Conservation (phyloP, 2,113 vertebrate species). For the Daubentonia madagascariensis region DNA sequence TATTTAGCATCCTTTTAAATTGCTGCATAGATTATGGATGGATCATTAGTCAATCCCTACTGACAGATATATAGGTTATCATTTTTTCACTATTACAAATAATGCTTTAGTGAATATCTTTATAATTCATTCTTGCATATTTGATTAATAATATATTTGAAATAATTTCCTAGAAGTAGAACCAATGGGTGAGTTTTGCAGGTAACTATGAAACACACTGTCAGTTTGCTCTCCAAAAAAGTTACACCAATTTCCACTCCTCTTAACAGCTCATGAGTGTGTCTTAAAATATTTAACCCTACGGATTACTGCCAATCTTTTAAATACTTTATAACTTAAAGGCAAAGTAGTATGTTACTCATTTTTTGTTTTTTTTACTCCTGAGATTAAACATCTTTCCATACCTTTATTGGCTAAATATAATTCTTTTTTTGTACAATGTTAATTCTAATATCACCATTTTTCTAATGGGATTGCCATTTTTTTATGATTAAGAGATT, state of each 20-base stretch:
- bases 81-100: not conserved
- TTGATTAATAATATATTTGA: not conserved
- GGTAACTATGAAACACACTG: not conserved
- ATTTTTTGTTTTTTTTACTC: not conserved
- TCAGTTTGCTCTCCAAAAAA: not conserved
- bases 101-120: not conserved
- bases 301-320: not conserved
- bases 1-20: not conserved
- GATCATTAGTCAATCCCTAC: not conserved
- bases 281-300: not conserved
- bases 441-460: constrained; percentile 19
- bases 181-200: not conserved
- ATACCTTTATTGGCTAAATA: not conserved
- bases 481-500: not conserved
- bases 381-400: constrained; percentile 11
- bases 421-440: not conserved
- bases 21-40: not conserved
- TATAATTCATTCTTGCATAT: not conserved
- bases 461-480: constrained; percentile 6
- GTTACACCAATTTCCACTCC: not conserved
- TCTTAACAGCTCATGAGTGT: not conserved
- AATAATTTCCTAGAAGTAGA: constrained; percentile 13
- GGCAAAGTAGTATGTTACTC: not conserved
- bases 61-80: not conserved
- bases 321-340: constrained; percentile 34